Evolutionary conservation across 2,113 vertebrate genomes (phyloP), one percentile per base, ranked within the genome.

Genomic region (Vombatus ursinus): DNA sequence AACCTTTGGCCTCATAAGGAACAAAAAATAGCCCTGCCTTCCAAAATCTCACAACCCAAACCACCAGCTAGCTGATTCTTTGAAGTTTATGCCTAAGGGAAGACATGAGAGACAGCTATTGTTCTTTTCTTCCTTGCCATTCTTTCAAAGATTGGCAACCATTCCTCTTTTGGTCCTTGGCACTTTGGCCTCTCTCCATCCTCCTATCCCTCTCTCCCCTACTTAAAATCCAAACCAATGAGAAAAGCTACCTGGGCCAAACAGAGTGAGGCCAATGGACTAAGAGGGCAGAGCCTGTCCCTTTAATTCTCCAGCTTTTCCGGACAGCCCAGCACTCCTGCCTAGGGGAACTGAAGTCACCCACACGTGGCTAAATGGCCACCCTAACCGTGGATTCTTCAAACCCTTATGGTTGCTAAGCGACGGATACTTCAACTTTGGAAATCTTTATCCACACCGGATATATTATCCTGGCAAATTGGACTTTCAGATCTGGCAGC

Each of bases 401-500:
- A 95, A 24, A 68, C 94, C 97, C 97, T 93, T 97, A 6, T 0
- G 3, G 98, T 98, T 99, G 98, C 98, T 98, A 98, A 97, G 98
- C 97, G 50, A 99, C 94, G 0, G 96, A 96, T 91, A 96, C 96
- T 98, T 98, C 97, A 98, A 98, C 97, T 98, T 98, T 98, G 97
- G 98, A 98, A 98, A 97, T 96, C 97, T 98, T 97, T 92, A 90
- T 98, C 97, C 96, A 97, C 1, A 77, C 96, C 95, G 96, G 97
- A 98, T 96, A 97, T 97, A 97, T 98, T 98, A 98, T 97, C 95
- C 97, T 98, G 97, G 97, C 96, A 98, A 98, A 98, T 96, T 97
- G 98, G 97, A 98, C 98, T 98, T 98, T 98, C 96, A 96, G 92
- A 98, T 97, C 97, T 96, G 97, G 97, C 96, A 98, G 97, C 95